Base-by-base conservation (phyloP, 2,888 invertebrate species). In the Amiota minor region DNA sequence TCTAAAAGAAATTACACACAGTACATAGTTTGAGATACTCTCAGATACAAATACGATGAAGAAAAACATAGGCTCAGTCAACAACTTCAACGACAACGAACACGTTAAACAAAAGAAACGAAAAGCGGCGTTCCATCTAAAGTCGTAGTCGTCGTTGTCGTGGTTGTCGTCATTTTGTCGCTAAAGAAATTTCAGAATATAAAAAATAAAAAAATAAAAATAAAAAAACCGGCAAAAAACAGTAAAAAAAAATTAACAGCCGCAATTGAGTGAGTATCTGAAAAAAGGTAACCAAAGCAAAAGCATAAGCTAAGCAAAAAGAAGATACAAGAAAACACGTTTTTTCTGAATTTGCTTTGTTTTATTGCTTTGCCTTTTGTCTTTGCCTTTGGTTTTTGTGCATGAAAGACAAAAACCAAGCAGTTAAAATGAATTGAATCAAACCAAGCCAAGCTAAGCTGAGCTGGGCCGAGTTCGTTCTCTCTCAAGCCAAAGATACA, bases 321-420 rank as follows among this genome's bases (percentile, higher is more conserved):
- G 65, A 73, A 73, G 69, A 73, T 35, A 72, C 72, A 72, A 64
- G 77, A 77, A 83, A 83, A 83, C 83, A 83, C 83, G 83, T 83
- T 83, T 82, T 85, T 85, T 81, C 80, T 84, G 83, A 83, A 81
- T 62, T 23, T 62, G 35, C 35, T 35, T 14, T n/a, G 12, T 59
- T 9, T 55, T 10, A 9, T 62, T 55, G 6, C 65, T 68, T 59
- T 61, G 70, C 16, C 77, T 68, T n/a, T 12, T 10, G 8, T 1
- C 47, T 50, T 18, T 53, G 71, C 64, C 73, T 49, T 80, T 70
- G 76, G 77, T 67, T 83, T 61, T 18, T 14, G 20, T 67, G 70
- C 47, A 56, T 59, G 20, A 70, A 47, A 35, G 6, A 35, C 35
- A 35, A 35, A 35, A 35, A 35, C 2, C 6, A 35, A 56, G 56